phyloP scores from a whole-genome alignment of 2,113 vertebrate species.

The Serilophus lunatus region DNA sequence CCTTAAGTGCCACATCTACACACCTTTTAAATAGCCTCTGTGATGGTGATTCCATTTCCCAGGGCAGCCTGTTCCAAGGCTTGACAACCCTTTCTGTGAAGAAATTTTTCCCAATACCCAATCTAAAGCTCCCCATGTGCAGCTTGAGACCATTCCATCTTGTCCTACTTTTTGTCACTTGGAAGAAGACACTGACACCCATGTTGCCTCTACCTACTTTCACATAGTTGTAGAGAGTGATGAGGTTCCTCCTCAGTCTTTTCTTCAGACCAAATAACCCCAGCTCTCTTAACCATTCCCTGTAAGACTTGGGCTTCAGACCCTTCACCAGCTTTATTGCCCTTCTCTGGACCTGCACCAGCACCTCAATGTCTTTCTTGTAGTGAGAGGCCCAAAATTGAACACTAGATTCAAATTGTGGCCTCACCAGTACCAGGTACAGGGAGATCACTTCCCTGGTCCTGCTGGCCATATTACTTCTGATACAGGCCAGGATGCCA shows the following conservation, averaged over 20 bases:
- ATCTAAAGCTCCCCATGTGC: background rate
- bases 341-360: background rate
- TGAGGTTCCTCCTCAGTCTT: background rate
- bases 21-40: background rate
- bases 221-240: background rate
- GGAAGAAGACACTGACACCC: background rate
- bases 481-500: background rate
- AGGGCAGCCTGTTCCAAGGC: background rate
- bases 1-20: background rate
- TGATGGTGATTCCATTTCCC: background rate
- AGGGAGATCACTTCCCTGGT: background rate
- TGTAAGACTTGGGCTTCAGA: no score
- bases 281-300: background rate
- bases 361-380: background rate
- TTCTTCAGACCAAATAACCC: background rate
- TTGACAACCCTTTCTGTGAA: background rate
- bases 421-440: background rate
- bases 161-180: background rate
- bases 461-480: background rate
- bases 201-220: background rate
- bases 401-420: background rate
- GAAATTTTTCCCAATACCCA: background rate
- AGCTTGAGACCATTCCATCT: background rate
- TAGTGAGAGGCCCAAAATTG: background rate
- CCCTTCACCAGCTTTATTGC: background rate